Evolutionary conservation across 1,140 invertebrate genomes (phyloP).

Genomic region (Solenopsis invicta): DNA sequence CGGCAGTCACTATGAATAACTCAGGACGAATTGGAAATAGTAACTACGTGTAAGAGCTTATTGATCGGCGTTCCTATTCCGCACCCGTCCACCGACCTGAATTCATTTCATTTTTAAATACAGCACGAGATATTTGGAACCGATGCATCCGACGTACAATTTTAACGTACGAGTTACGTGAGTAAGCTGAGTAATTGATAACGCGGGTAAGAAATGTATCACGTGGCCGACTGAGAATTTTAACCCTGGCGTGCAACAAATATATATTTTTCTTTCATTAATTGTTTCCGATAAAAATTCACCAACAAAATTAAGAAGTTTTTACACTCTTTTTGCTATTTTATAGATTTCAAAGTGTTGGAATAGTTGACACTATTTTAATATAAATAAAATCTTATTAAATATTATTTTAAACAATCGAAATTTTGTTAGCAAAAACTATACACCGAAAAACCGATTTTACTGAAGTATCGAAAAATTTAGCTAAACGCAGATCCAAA

Average conservation of each 20-base stretch:
- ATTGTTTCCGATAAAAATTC: too few species aligned
- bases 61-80: slow-evolving; percentile 74
- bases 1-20: slow-evolving; percentile 65
- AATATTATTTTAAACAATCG: too few species aligned
- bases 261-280: too few species aligned
- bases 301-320: too few species aligned
- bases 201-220: background rate
- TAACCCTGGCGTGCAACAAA: background rate
- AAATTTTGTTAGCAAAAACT: too few species aligned
- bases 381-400: too few species aligned
- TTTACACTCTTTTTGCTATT: too few species aligned
- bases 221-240: background rate
- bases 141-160: background rate
- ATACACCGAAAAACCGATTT: too few species aligned
- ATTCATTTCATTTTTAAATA: slow-evolving; percentile 68
- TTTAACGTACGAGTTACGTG: background rate
- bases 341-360: too few species aligned
- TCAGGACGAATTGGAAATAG: slow-evolving; percentile 70
- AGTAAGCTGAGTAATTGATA: background rate
- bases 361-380: too few species aligned
- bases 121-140: background rate
- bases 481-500: too few species aligned
- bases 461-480: too few species aligned
- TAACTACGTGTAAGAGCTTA: slow-evolving; percentile 64
- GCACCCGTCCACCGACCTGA: slow-evolving; percentile 77